Evolutionary conservation across 2,797 vertebrate genomes (phyloP).

Genomic region (Poliocrania exsul): DNA sequence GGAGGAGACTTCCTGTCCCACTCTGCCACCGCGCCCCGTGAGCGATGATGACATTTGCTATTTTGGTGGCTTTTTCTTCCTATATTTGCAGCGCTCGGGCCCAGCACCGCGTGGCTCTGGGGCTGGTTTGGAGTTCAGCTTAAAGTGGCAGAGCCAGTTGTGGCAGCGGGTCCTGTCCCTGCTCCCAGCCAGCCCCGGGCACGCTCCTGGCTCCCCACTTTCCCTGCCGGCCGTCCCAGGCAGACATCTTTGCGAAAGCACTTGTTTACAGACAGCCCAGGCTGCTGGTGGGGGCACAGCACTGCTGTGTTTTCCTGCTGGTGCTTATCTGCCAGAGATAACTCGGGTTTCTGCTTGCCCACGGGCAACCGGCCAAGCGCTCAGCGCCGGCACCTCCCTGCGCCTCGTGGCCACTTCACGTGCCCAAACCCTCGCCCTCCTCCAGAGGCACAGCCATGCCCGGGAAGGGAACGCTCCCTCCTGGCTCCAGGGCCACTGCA

Average conservation of each 20-base stretch:
- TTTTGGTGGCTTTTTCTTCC: conserved; percentile 47
- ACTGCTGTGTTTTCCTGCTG: neutral
- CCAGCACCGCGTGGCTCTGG: neutral
- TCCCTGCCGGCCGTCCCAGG: neutral
- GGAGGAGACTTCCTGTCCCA: conserved; percentile 56
- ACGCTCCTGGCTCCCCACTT: neutral
- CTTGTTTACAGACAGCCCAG: neutral
- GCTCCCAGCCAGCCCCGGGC: neutral
- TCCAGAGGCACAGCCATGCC: accelerated
- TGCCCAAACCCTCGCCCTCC: neutral
- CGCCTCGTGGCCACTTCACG: neutral
- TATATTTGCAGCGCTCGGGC: neutral
- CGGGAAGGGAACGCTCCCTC: accelerated
- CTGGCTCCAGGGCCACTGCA: neutral
- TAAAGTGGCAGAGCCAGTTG: neutral
- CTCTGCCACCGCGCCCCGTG: neutral
- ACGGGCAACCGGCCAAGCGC: neutral
- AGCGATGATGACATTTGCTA: conserved; percentile 61
- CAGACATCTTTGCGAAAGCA: neutral
- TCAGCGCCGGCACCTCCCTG: neutral
- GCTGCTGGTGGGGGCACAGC: neutral
- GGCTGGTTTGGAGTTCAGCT: neutral
- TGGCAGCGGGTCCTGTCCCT: neutral
- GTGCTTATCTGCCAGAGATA: conserved; percentile 27
- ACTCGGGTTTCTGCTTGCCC: conserved; percentile 22